Evolutionary conservation across 2,888 invertebrate genomes (phyloP).

Genomic region (Eupeodes luniger): DNA sequence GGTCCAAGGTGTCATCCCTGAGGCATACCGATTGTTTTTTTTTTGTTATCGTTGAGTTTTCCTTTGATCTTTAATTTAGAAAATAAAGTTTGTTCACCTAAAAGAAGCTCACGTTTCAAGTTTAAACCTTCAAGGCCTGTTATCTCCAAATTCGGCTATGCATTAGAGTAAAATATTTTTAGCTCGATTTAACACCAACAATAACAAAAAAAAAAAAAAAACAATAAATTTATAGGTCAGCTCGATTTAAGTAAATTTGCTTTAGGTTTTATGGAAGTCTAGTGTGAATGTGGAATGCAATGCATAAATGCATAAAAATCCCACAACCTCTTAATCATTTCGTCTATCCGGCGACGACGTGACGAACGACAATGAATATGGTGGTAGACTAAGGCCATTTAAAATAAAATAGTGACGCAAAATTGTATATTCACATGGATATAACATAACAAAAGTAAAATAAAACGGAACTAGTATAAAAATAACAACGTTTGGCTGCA

Average conservation of each 20-base stretch:
- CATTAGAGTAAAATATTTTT: not conserved
- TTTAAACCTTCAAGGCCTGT: not conserved
- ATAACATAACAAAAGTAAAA: not conserved
- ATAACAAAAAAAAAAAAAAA: not conserved
- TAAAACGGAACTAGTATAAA: not conserved
- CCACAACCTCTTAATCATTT: conserved; percentile 7
- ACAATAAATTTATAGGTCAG: conserved; percentile 44
- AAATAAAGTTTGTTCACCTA: no score
- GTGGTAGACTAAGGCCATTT: not conserved
- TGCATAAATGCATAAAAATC: conserved; percentile 28
- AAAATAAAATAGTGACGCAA: conserved; percentile 14
- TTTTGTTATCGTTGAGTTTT: not conserved
- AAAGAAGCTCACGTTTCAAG: not conserved
- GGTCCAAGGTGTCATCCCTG: no score
- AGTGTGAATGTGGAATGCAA: conserved; percentile 11
- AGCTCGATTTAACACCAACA: not conserved
- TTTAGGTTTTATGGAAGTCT: not conserved
- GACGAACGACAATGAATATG: not conserved
- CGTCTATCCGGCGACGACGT: not conserved
- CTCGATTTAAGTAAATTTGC: conserved; percentile 8
- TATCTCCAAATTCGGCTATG: not conserved
- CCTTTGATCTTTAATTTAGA: not conserved
- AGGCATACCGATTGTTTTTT: no score
- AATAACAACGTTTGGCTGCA: no score
- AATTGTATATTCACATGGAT: not conserved